Percentiles rank a stretch among this genome's conserved stretches.
phyloP scores from a whole-genome alignment of 2,113 vertebrate genomes.

The Leptobrachium leishanense region DNA sequence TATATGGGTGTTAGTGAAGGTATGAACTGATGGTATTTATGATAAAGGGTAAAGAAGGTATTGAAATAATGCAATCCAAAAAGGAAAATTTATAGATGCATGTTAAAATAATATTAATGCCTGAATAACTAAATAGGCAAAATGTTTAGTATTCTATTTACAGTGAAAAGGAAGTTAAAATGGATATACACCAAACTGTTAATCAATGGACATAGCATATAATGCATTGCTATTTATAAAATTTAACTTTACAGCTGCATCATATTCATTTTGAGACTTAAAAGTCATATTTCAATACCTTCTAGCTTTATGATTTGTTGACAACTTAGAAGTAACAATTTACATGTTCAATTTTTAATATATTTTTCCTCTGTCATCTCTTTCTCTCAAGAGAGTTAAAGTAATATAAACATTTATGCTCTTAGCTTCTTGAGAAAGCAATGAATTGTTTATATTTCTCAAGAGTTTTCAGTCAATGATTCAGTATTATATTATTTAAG shows the following conservation, averaged over 20 bases:
- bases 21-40: too few relatives aligned
- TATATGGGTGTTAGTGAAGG: too few relatives aligned
- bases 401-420: slow-evolving; percentile 4
- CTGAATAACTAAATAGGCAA: background rate
- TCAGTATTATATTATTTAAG: slow-evolving; percentile 1
- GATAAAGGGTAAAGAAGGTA: too few relatives aligned
- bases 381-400: background rate
- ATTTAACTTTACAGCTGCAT: background rate
- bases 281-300: background rate
- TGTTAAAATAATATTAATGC: too few relatives aligned
- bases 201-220: background rate
- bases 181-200: background rate
- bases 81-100: too few relatives aligned
- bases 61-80: too few relatives aligned
- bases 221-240: background rate
- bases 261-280: background rate
- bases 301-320: slow-evolving; percentile 5
- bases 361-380: slow-evolving; percentile 1
- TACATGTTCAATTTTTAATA: slow-evolving; percentile 1
- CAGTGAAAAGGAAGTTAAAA: background rate
- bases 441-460: background rate
- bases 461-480: slow-evolving; percentile 1
- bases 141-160: background rate
- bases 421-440: background rate
- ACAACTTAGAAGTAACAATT: background rate